These are phyloP conservation scores for Rhamphomyia laevipes DNA, from an alignment of 2,888 invertebrate genomes.

Conservation along the genomic window DNA sequence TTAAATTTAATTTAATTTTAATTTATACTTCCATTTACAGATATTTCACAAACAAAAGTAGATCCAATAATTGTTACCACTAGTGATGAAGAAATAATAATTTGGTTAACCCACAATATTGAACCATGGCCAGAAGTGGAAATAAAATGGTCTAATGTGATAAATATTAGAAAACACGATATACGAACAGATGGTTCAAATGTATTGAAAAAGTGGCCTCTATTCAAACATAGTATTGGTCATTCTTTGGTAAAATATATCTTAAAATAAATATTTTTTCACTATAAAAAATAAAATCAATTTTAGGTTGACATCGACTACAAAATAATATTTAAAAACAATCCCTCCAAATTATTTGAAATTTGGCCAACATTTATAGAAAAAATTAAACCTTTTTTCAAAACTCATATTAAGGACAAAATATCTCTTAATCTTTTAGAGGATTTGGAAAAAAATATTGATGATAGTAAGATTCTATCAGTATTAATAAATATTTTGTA, in stretches of 20 bases:
- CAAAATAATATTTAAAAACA: neutral
- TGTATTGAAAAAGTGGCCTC: slow-evolving; percentile 6
- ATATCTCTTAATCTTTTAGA: neutral
- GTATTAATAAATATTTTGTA: neutral
- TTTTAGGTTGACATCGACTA: slow-evolving; percentile 8
- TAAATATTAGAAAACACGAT: neutral
- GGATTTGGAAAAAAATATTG: slow-evolving; percentile 3
- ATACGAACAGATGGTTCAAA: neutral
- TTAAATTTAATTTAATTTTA: neutral
- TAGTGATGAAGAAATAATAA: too few relatives aligned
- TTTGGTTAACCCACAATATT: neutral
- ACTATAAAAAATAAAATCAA: neutral
- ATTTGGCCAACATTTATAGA: neutral
- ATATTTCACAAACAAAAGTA: neutral
- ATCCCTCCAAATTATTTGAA: neutral
- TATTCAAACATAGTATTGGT: slow-evolving; percentile 8
- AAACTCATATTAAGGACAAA: neutral
- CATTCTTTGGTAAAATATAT: slow-evolving; percentile 4
- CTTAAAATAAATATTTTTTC: neutral
- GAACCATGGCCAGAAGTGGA: slow-evolving; percentile 7
- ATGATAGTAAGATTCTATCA: slow-evolving; percentile 4
- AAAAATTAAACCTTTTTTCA: neutral
- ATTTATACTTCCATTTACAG: slow-evolving; percentile 1
- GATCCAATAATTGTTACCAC: neutral
- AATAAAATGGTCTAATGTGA: neutral